Evolutionary conservation across 2,888 invertebrate species (phyloP).

Genomic region (Blera fallax): DNA sequence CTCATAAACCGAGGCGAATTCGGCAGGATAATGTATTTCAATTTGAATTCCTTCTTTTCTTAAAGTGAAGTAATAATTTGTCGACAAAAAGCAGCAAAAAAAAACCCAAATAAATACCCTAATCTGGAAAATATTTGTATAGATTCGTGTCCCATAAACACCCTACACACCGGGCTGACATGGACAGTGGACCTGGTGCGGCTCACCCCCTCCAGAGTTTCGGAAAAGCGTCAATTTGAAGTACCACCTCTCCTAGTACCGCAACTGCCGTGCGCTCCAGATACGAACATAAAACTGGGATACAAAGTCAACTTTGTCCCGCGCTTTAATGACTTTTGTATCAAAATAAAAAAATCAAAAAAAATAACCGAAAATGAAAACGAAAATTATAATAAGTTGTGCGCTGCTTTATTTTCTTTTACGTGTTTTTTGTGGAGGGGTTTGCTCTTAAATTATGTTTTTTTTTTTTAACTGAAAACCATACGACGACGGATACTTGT

Average conservation of each 20-base stretch:
- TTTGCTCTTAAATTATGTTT: neutral
- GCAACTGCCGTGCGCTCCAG: neutral
- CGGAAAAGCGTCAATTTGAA: slow-evolving; percentile 8
- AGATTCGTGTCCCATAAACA: slow-evolving; percentile 39
- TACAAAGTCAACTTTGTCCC: slow-evolving; percentile 46
- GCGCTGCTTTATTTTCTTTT: neutral
- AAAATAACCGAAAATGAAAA: slow-evolving; percentile 11
- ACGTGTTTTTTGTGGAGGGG: neutral
- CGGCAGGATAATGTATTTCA: slow-evolving; percentile 14
- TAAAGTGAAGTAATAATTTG: slow-evolving; percentile 16
- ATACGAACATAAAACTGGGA: slow-evolving; percentile 34
- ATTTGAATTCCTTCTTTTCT: neutral
- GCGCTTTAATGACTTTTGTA: slow-evolving; percentile 37
- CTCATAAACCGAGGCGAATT: neutral
- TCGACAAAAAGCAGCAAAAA: neutral
- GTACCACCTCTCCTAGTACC: neutral
- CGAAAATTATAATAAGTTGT: slow-evolving; percentile 6
- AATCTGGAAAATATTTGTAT: slow-evolving; percentile 43
- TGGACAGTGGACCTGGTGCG: neutral
- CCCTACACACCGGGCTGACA: neutral
- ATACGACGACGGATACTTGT: neutral
- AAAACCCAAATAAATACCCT: slow-evolving; percentile 32
- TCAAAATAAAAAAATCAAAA: neutral
- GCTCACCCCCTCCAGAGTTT: neutral
- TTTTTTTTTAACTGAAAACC: neutral